Evolutionary conservation across 2,797 vertebrate genomes (phyloP).

Genomic region (Mastacembelus armatus): DNA sequence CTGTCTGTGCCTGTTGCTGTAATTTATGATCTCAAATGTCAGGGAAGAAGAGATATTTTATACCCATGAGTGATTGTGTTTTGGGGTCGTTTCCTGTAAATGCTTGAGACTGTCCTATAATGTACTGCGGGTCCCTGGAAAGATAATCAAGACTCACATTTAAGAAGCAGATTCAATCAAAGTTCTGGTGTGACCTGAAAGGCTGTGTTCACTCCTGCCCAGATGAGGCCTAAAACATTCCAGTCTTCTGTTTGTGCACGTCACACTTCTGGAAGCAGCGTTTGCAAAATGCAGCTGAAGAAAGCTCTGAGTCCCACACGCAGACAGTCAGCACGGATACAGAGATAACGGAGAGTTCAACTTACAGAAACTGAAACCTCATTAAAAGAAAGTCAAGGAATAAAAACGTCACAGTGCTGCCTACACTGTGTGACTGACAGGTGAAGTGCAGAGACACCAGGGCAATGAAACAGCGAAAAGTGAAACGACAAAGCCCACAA

Average conservation of each 20-base stretch:
- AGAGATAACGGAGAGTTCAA: background rate
- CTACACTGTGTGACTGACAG: background rate
- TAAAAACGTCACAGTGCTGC: background rate
- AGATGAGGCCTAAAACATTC: slow-evolving; percentile 19
- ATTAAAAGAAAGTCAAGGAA: slow-evolving; percentile 6
- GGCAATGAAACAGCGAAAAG: background rate
- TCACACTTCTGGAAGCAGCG: background rate
- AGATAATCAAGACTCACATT: background rate
- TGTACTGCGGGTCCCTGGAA: background rate
- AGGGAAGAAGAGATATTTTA: slow-evolving; percentile 4
- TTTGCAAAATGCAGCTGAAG: background rate
- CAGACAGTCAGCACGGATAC: background rate
- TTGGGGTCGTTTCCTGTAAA: background rate
- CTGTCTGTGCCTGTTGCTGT: slow-evolving; percentile 7
- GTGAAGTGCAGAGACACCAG: background rate
- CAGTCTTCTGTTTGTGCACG: background rate
- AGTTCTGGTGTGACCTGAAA: background rate
- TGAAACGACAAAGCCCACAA: background rate
- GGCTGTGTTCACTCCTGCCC: background rate
- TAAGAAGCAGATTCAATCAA: background rate
- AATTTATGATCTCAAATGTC: background rate
- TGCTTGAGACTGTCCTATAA: background rate
- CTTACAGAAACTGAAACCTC: slow-evolving; percentile 29
- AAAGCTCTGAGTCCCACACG: background rate
- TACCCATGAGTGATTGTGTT: background rate